A percentile compares a stretch with the other conserved stretches of the same genome.
These are phyloP conservation scores for Marasmarcha lunaedactyla DNA, from an alignment of 2,888 invertebrate species.

Conservation along the genomic window DNA sequence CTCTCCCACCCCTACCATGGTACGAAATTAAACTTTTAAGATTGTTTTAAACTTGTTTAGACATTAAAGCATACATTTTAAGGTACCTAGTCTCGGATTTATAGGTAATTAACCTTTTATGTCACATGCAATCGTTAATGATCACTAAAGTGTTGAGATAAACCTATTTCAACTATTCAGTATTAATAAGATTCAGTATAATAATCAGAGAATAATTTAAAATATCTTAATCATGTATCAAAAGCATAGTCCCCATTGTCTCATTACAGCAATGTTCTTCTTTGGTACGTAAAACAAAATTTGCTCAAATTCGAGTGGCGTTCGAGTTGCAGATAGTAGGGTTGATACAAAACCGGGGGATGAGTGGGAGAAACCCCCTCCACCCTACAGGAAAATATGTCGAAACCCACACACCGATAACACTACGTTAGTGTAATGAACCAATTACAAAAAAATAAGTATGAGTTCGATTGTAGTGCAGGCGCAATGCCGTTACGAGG, in stretches of 20 bases:
- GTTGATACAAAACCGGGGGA: constrained; percentile 29
- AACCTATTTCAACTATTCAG: constrained; percentile 20
- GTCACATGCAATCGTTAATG: no score
- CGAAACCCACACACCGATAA: constrained; percentile 44
- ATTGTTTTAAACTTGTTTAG: no score
- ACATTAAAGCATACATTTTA: no score
- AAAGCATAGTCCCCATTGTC: neutral
- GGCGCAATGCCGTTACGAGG: constrained; percentile 4
- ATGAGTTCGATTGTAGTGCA: constrained; percentile 18
- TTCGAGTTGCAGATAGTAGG: constrained; percentile 31
- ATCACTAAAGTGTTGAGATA: no score
- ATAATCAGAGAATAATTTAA: neutral
- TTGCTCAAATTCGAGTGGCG: constrained; percentile 8
- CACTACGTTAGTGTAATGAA: constrained; percentile 64
- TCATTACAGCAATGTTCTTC: no score
- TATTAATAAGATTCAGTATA: constrained; percentile 14
- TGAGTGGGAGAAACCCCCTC: constrained; percentile 25
- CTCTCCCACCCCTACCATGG: constrained; percentile 30
- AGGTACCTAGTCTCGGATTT: no score
- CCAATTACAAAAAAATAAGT: constrained; percentile 53
- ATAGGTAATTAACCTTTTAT: no score
- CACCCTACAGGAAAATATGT: constrained; percentile 42
- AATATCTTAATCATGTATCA: neutral
- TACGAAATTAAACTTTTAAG: no score
- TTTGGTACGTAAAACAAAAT: no score